A percentile compares a stretch with the other conserved stretches of the same genome.
Evolutionary conservation across 2,113 vertebrate species (phyloP).

Genomic region (Meles meles): DNA sequence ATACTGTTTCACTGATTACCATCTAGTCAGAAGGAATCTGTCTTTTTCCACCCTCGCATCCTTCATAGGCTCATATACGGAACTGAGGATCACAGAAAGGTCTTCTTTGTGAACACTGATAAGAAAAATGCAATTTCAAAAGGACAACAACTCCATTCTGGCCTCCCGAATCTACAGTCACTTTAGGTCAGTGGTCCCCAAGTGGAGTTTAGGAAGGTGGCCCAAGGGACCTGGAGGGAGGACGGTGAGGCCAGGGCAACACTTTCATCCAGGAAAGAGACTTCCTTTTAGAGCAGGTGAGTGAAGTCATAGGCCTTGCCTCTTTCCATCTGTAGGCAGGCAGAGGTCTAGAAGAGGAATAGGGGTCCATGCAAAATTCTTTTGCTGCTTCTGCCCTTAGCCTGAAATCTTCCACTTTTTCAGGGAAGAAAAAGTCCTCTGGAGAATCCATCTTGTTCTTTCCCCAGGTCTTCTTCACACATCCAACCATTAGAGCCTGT

Average conservation of each 20-base stretch:
- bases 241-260: background rate
- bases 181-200: background rate
- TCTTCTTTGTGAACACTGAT: background rate
- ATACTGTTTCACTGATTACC: background rate
- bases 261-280: background rate
- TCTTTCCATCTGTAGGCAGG: background rate
- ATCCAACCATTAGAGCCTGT: background rate
- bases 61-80: background rate
- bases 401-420: constrained; percentile 11
- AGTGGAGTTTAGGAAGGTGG: background rate
- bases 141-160: background rate
- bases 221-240: background rate
- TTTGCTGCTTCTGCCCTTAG: background rate
- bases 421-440: constrained; percentile 24
- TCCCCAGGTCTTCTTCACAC: constrained; percentile 21
- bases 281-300: constrained; percentile 15
- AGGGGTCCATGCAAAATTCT: background rate
- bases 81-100: background rate
- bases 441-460: constrained; percentile 27
- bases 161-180: background rate
- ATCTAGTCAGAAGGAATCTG: constrained; percentile 10
- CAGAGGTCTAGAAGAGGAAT: constrained; percentile 11
- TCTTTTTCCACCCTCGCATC: background rate
- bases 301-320: background rate
- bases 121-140: constrained; percentile 43